Evolutionary conservation across 2,888 invertebrate genomes (phyloP).

Genomic region (Meloe dianella): DNA sequence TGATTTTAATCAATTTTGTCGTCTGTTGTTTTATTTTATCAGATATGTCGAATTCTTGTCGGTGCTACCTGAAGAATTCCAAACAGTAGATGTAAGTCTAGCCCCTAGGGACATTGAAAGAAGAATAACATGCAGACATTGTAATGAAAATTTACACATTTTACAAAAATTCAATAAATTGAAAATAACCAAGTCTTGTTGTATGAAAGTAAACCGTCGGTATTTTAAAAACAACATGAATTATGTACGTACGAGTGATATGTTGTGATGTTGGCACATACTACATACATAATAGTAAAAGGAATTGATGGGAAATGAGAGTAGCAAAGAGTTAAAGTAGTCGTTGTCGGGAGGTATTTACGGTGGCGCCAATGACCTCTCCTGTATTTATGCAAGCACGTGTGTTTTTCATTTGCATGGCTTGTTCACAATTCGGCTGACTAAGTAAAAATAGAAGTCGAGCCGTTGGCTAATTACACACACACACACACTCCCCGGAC

Average conservation of each 20-base stretch:
- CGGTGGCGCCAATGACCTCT: constrained; percentile 51
- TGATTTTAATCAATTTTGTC: not conserved
- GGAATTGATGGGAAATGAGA: not conserved
- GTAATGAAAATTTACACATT: not conserved
- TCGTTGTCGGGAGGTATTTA: constrained; percentile 46
- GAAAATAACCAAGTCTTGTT: no score
- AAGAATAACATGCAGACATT: not conserved
- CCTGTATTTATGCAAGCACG: constrained; percentile 49
- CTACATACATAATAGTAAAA: not conserved
- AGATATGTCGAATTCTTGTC: constrained; percentile 5
- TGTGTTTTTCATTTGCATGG: constrained; percentile 45
- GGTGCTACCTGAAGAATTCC: constrained; percentile 5
- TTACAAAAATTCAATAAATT: no score
- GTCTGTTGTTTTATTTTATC: not conserved
- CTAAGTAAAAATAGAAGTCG: constrained; percentile 44
- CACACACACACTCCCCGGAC: constrained; percentile 17
- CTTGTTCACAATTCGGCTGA: constrained; percentile 45
- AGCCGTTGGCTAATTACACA: constrained; percentile 34
- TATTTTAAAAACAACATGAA: not conserved
- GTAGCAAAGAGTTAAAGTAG: not conserved
- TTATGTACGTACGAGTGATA: not conserved
- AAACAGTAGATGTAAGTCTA: constrained; percentile 1
- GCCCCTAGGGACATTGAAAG: not conserved
- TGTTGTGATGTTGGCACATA: constrained; percentile 4
- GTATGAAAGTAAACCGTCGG: no score